These are phyloP conservation scores for Harpagoxenus sublaevis DNA, from an alignment of 2,888 invertebrate genomes.

Conservation along the genomic window DNA sequence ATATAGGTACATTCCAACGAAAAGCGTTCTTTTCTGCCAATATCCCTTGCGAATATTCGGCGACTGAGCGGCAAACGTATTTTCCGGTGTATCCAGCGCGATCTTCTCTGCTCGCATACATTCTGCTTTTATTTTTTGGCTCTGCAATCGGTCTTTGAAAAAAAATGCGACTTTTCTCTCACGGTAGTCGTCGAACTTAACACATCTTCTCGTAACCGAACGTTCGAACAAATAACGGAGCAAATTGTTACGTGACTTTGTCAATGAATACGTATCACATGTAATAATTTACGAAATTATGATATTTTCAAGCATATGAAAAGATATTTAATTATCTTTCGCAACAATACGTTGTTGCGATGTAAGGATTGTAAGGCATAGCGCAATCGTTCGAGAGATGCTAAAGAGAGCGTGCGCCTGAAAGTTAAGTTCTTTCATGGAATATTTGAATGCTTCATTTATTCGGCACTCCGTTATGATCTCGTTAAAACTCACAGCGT, in stretches of 20 bases:
- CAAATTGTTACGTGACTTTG: background rate
- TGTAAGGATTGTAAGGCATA: too few relatives aligned
- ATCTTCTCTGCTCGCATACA: constrained; percentile 16
- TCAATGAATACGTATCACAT: background rate
- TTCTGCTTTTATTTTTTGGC: constrained; percentile 35
- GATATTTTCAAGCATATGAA: background rate
- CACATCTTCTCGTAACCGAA: background rate
- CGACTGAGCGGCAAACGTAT: constrained; percentile 26
- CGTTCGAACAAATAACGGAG: background rate
- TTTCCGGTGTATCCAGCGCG: constrained; percentile 18
- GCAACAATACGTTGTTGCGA: background rate
- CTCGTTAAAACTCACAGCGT: constrained; percentile 40
- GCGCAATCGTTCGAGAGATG: background rate
- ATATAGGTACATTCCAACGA: background rate
- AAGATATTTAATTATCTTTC: background rate
- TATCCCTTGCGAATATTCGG: constrained; percentile 36
- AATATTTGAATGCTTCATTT: constrained; percentile 40
- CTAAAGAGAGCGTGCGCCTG: background rate
- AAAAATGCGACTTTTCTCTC: background rate
- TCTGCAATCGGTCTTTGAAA: constrained; percentile 2
- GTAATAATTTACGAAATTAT: background rate
- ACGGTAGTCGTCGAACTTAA: background rate
- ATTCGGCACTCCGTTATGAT: constrained; percentile 19
- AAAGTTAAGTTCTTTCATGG: constrained; percentile 16
- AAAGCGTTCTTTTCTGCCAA: constrained; percentile 38